Conservation (phyloP, 2,888 invertebrate genomes). For the Periphyllus acericola region DNA sequence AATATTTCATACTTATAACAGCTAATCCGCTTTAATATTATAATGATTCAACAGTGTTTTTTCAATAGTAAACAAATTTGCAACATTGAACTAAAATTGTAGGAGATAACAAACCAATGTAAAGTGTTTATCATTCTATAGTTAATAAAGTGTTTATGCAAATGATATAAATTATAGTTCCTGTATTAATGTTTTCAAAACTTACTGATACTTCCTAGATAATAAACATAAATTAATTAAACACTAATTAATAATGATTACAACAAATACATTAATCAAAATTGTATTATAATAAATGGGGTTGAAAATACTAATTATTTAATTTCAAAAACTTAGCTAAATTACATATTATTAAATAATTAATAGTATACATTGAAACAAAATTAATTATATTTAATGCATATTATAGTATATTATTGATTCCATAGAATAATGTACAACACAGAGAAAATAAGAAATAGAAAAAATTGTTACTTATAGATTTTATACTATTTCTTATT, state of each 20-base stretch:
- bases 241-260: slow-evolving; percentile 9
- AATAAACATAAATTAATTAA: background rate
- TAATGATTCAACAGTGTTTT: too few species aligned
- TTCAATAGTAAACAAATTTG: too few species aligned
- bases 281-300: background rate
- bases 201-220: background rate
- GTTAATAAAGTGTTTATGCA: background rate
- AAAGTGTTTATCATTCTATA: too few species aligned
- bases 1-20: too few species aligned
- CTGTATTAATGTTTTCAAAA: background rate
- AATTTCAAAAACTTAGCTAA: background rate
- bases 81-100: too few species aligned
- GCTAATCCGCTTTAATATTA: too few species aligned
- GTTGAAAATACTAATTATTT: background rate
- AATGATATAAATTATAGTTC: background rate
- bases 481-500: background rate
- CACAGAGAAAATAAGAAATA: background rate
- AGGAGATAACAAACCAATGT: too few species aligned
- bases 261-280: background rate
- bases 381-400: too few species aligned
- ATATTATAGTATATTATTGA: background rate
- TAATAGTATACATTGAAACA: background rate
- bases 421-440: background rate
- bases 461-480: background rate
- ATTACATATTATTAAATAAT: background rate